Evolutionary conservation across 2,888 invertebrate genomes (phyloP), one percentile per base, ranked within the genome.

Genomic region (Troglohyphantes excavatus): DNA sequence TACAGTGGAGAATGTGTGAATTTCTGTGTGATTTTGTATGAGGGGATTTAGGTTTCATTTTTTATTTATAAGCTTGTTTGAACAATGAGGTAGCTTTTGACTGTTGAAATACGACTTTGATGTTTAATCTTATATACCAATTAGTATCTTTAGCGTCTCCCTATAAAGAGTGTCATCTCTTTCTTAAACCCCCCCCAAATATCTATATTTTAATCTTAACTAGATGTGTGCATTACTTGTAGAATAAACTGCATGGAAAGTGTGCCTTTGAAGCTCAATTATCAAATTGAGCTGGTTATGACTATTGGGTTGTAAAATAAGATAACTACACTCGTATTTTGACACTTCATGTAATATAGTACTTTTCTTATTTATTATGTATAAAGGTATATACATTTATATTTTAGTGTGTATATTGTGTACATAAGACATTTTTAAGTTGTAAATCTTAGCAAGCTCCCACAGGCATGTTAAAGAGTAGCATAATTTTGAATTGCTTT

Each of bases 371-470:
- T 19, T 63, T 6, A 23, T 46, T 3, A 46, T 46, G 46, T 63
- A 26, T n/a, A 53, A 27, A 26, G 6, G 23, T 82, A 59, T 82
- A 82, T 27, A 83, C 33, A 82, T 19, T 70, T 70, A 33, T 21
- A 21, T 72, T 23, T 27, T 73, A 83, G 83, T 39, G 33, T 79
- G 67, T 26, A 67, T 67, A 79, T 79, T 67, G 21, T 76, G 78
- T 78, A 78, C 63, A 78, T 59, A 21, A 21, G 27, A 23, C 23
- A 17, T 46, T n/a, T 39, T 78, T 39, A 29, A 65, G 43, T 61
- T 72, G 68, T 82, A 82, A 70, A 70, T 70, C 53, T 72, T 73
- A 83, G 72, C 43, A 72, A 33, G 23, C 59, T 68, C 59, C 29
- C 61, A 70, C 33, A 29, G 17, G 59, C 9, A 29, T 29, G n/a